Evolutionary conservation across 2,888 invertebrate species (phyloP), one percentile per base, ranked within the genome.

Genomic region (Dione juno): DNA sequence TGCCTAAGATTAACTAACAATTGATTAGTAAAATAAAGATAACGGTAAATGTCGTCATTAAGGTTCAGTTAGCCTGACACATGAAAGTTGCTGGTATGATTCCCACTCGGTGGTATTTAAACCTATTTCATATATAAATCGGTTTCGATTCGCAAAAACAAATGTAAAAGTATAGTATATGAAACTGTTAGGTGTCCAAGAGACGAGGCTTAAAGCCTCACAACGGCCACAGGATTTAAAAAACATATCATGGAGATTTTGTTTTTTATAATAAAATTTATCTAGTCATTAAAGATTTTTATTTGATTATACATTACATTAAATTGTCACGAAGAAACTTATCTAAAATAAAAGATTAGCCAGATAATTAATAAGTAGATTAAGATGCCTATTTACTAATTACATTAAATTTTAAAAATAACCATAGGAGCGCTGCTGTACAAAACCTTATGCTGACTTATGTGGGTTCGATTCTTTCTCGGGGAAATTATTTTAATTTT

Each of bases 11-110:
- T 61, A 61, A 61, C 28, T 45, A 45, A 59, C 35, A 45, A 45
- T 61, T 43, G 43, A 61, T 61, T 61, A 61, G 10, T 45, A 21
- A 45, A 45, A 16, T 37, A 57, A 37, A 40, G 57, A 57, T 57
- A 57, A 57, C 11, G 10, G 11, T 16, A 37, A 37, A 57, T 11
- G 6, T 16, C 13, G 37, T 0, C 37, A 57, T 11, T 10, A 11
- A 37, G 16, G 57, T 8, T 11, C 6, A 16, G 1, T 57, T 16
- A 11, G 6, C 6, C 11, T 16, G 16, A 16, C 1, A 54, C 28
- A 1, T 10, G n/a, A 35, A 35, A 3, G 10, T 1, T 16, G 11
- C n/a, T 10, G n/a, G 37, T 37, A n/a, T 3, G 10, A 54, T n/a
- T 11, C 11, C 19, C 13, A 10, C 5, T 54, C 9, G 1, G 37